phyloP scores from a whole-genome alignment of 2,113 vertebrate species.

The Xiphophorus maculatus region DNA sequence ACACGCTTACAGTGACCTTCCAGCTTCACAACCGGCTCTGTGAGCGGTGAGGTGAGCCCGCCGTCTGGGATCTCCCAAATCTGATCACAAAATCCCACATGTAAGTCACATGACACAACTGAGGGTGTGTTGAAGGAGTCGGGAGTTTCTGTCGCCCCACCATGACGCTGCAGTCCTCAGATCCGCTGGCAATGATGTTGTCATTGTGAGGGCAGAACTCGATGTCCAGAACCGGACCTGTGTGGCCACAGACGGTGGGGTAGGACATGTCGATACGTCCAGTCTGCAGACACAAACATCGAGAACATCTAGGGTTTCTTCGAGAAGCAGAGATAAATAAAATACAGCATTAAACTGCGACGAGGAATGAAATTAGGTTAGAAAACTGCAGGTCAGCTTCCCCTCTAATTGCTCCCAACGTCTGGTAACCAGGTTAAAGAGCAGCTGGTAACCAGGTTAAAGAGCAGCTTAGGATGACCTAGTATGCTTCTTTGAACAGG shows the following conservation, averaged over 20 bases:
- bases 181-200: conserved; percentile 90
- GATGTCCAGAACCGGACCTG: conserved; percentile 88
- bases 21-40: conserved; percentile 86
- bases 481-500: no score
- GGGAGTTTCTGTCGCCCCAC: conserved; percentile 44
- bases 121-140: not conserved
- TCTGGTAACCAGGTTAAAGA: conserved; percentile 44
- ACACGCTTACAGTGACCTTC: conserved; percentile 92
- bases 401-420: conserved; percentile 53
- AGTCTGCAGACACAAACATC: conserved; percentile 73
- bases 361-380: not conserved
- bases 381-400: conserved; percentile 37
- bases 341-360: not conserved
- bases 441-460: conserved; percentile 43
- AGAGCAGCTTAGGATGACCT: not conserved
- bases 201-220: conserved; percentile 93
- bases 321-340: not conserved
- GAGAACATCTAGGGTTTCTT: not conserved
- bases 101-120: not conserved
- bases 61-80: conserved; percentile 91
- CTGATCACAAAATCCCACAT: conserved; percentile 56
- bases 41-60: conserved; percentile 80
- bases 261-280: conserved; percentile 88
- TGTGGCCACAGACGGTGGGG: conserved; percentile 89
- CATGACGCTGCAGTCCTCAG: conserved; percentile 91